Evolutionary conservation across 2,113 vertebrate species (phyloP).

Genomic region (Microcebus jonahi): DNA sequence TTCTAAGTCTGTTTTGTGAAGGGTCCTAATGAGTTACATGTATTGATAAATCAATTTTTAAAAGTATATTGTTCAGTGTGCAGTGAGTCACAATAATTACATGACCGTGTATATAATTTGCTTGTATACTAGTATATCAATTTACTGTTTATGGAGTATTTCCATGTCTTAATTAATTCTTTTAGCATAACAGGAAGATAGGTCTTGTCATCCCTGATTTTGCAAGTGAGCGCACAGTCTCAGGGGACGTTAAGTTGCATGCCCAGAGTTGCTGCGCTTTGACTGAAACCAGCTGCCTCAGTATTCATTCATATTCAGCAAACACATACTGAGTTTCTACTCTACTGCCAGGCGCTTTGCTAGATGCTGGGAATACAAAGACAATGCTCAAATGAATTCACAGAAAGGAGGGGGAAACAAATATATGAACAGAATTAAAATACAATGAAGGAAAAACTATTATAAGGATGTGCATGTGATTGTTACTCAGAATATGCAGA

Average conservation of each 20-base stretch:
- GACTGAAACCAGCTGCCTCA: conserved; percentile 51
- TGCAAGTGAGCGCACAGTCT: conserved; percentile 59
- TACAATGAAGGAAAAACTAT: neutral
- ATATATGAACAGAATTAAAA: conserved; percentile 51
- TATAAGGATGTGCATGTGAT: neutral
- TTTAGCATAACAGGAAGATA: conserved; percentile 1
- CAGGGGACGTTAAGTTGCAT: conserved; percentile 50
- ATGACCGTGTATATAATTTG: neutral
- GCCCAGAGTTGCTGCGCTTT: conserved; percentile 5
- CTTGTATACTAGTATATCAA: neutral
- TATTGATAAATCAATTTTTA: neutral
- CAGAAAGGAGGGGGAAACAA: conserved; percentile 46
- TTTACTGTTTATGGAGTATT: neutral
- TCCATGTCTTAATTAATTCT: conserved; percentile 22
- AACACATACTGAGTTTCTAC: conserved; percentile 58
- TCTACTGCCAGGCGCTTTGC: conserved; percentile 55
- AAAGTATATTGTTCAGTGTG: neutral
- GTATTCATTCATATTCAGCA: conserved; percentile 76
- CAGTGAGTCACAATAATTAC: neutral
- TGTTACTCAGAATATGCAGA: neutral
- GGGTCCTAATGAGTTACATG: neutral
- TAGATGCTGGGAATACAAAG: conserved; percentile 64
- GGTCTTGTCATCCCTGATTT: neutral
- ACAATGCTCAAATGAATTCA: conserved; percentile 53
- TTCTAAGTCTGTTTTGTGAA: neutral